phyloP scores from a whole-genome alignment of 1,140 invertebrate species.

The Trichonephila clavata region DNA sequence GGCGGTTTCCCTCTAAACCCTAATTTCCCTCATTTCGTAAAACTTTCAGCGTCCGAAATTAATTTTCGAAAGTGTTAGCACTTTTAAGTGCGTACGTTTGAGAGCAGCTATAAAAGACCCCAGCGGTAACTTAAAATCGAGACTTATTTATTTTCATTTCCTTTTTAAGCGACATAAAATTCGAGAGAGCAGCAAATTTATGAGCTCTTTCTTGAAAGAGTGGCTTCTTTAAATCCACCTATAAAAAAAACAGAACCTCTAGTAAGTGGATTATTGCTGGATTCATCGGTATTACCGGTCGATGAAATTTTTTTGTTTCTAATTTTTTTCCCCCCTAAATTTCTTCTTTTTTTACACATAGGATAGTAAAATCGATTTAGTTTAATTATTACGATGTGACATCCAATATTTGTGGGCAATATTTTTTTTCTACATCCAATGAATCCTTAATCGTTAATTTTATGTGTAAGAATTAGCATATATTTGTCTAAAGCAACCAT shows the following conservation, averaged over 20 bases:
- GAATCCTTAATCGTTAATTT: too few species aligned
- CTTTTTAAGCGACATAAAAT: constrained; percentile 26
- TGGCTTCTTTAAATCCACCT: constrained; percentile 12
- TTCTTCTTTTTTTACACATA: not conserved
- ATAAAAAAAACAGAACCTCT: not conserved
- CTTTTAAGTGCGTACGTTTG: constrained; percentile 36
- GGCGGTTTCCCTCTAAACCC: constrained; percentile 25
- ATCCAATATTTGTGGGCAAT: not conserved
- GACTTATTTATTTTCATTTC: constrained; percentile 36
- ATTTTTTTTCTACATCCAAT: too few species aligned
- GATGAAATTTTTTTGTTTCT: not conserved
- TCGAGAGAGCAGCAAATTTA: constrained; percentile 44
- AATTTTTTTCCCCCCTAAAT: too few species aligned
- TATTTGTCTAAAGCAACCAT: too few species aligned
- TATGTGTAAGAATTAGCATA: too few species aligned
- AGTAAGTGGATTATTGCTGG: constrained; percentile 26
- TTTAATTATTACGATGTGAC: constrained; percentile 22
- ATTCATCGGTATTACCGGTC: not conserved
- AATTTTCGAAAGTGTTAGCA: constrained; percentile 45
- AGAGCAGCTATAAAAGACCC: not conserved
- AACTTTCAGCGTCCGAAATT: constrained; percentile 23
- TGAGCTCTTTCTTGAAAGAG: constrained; percentile 34
- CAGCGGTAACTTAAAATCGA: constrained; percentile 31
- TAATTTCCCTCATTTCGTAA: constrained; percentile 39
- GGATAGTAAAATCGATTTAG: constrained; percentile 8